phyloP scores from a whole-genome alignment of 2,113 vertebrate genomes.

The Corvus cornix region DNA sequence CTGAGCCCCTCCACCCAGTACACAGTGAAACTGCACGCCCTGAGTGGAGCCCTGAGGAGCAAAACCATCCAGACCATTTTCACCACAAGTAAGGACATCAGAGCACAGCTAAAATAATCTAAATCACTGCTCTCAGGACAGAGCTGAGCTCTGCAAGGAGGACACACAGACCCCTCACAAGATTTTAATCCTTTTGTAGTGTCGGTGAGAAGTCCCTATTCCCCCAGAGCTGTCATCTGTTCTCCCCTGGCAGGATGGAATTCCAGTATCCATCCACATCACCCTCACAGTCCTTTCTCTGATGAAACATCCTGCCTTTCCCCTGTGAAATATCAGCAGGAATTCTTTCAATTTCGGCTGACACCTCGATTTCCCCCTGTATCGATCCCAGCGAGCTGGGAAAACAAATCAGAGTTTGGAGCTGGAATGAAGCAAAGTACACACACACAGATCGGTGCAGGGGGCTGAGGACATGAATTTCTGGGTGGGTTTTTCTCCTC shows the following conservation, averaged over 20 bases:
- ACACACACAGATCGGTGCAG: neutral
- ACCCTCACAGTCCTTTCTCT: neutral
- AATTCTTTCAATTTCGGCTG: neutral
- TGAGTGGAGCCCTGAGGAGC: constrained; percentile 84
- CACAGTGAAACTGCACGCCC: constrained; percentile 84
- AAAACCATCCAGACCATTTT: constrained; percentile 79
- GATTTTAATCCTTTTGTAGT: neutral
- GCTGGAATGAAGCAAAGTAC: neutral
- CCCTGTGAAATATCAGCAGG: neutral
- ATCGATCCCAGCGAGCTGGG: neutral
- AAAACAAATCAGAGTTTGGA: neutral
- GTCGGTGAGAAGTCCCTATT: neutral
- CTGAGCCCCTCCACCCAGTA: constrained; percentile 89
- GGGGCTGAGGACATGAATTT: neutral
- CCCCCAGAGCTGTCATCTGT: neutral
- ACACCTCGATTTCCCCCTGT: neutral
- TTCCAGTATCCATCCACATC: neutral
- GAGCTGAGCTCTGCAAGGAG: neutral
- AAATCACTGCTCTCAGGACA: neutral
- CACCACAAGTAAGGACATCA: constrained; percentile 85
- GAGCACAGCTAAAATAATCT: neutral
- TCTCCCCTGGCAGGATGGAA: neutral
- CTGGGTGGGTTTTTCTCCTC: neutral
- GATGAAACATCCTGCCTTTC: neutral
- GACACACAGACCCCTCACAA: neutral